A percentile compares a stretch with the other conserved stretches of the same genome.
These are phyloP conservation scores for Melanotaenia duboulayi DNA, from an alignment of 2,113 vertebrate species.

Conservation along the genomic window DNA sequence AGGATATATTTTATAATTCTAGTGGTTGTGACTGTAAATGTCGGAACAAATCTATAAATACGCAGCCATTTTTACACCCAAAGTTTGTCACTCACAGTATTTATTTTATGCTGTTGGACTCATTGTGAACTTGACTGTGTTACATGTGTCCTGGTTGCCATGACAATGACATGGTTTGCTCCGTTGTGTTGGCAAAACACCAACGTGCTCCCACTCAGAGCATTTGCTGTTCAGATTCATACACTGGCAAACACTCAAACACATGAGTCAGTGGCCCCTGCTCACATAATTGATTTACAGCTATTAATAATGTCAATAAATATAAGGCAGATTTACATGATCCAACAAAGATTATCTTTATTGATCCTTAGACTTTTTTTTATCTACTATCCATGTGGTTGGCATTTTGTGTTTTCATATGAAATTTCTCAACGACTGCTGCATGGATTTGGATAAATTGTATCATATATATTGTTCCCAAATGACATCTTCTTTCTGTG, in stretches of 20 bases:
- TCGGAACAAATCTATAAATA: not conserved
- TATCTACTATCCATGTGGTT: no score
- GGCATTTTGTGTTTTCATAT: no score
- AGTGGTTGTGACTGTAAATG: slow-evolving; percentile 34
- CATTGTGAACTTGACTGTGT: slow-evolving; percentile 43
- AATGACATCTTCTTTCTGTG: no score
- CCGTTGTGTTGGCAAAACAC: slow-evolving; percentile 41
- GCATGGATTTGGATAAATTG: no score
- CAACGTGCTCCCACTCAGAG: slow-evolving; percentile 43
- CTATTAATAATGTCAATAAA: not conserved
- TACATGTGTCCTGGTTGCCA: slow-evolving; percentile 59
- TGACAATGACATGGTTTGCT: slow-evolving; percentile 60
- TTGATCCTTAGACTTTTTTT: no score
- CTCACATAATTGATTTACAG: not conserved
- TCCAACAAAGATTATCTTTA: no score
- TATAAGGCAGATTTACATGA: no score
- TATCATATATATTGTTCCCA: no score
- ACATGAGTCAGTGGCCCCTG: not conserved
- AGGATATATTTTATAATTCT: slow-evolving; percentile 52
- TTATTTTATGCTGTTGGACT: slow-evolving; percentile 31
- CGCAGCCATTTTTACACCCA: not conserved
- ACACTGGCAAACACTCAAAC: slow-evolving; percentile 24
- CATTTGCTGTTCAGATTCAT: slow-evolving; percentile 29
- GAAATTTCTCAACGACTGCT: no score
- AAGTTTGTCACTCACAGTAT: not conserved